Evolutionary conservation across 2,113 vertebrate species (phyloP), one percentile per base, ranked within the genome.

Genomic region (Brachyhypopomus gauderio): DNA sequence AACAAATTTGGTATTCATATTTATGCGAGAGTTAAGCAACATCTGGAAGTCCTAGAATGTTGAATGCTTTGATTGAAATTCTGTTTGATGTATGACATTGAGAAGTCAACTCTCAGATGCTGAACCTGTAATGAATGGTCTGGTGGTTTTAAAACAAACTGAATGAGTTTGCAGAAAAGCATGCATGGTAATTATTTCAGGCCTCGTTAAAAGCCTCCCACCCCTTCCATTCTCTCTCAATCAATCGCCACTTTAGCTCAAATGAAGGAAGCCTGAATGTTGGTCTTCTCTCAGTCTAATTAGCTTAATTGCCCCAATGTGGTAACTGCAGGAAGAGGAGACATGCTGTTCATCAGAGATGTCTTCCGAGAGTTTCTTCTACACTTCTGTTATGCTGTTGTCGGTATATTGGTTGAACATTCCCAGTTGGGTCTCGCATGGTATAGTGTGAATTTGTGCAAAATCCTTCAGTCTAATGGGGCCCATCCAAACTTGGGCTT

Each of bases 271-370:
- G 74, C 80, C 72, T 77, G 85, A 87, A 86, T 84, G 79, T 85
- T 79, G 75, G 74, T 83, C 81, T 86, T 85, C 77, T 83, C 72
- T 88, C 69, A 78, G 85, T 76, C 85, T 86, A 89, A 89, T 89
- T 86, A 87, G 85, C 78, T 81, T 87, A 87, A 89, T 87, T 89
- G 85, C 85, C 71, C 76, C 77, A 64, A 75, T 87, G 88, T 87
- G 85, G 79, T 86, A 83, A 84, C 85, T 85, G 83, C 83, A 82
- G 80, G 62, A 81, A 45, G 25, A 87, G 76, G 59, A 88, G 69
- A 56, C 81, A 78, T 66, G 79, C 77, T 75, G 83, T 84, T 88
- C 72, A 86, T 87, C 85, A 75, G 72, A 58, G 60, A 70, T 7
- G 59, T 64, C 67, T 70, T 77, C 69, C 45, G 62, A 71, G 80